A percentile compares a stretch with the other conserved stretches of the same genome.
These are phyloP conservation scores for Abrostola tripartita DNA, from an alignment of 2,888 invertebrate genomes.

Conservation along the genomic window DNA sequence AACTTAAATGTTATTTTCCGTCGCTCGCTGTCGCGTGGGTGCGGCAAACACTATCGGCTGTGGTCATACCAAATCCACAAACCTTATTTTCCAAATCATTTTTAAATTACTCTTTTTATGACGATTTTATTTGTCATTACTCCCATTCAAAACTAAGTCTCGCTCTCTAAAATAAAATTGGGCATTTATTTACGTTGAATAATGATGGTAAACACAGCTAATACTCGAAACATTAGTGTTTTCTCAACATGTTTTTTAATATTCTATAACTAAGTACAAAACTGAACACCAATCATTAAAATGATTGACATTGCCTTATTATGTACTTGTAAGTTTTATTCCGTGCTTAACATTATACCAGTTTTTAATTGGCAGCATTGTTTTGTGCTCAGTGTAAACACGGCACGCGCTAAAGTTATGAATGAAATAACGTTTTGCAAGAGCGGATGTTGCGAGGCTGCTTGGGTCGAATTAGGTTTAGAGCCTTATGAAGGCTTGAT, in stretches of 20 bases:
- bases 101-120: constrained; percentile 39
- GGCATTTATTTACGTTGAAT: too few relatives aligned
- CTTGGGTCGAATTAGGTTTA: constrained; percentile 87
- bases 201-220: too few relatives aligned
- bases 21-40: constrained; percentile 80
- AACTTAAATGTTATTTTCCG: constrained; percentile 85
- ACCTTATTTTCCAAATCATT: constrained; percentile 48
- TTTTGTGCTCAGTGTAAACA: constrained; percentile 69
- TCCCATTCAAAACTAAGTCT: constrained; percentile 13
- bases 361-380: constrained; percentile 50
- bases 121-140: constrained; percentile 44
- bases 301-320: background rate
- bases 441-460: constrained; percentile 88
- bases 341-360: constrained; percentile 10
- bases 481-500: constrained; percentile 87
- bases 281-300: background rate
- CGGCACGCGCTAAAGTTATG: constrained; percentile 80
- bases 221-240: too few relatives aligned
- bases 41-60: constrained; percentile 73
- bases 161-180: too few relatives aligned
- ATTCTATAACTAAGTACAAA: background rate
- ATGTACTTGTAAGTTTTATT: constrained; percentile 7
- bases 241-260: background rate
- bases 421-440: constrained; percentile 88
- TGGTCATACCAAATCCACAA: constrained; percentile 68